Evolutionary conservation across 30 jellyfish, hydroid and myxozoan genomes (phyloP), one percentile per base, ranked within the genome.

Genomic region (Phacellophora camtschatica): DNA sequence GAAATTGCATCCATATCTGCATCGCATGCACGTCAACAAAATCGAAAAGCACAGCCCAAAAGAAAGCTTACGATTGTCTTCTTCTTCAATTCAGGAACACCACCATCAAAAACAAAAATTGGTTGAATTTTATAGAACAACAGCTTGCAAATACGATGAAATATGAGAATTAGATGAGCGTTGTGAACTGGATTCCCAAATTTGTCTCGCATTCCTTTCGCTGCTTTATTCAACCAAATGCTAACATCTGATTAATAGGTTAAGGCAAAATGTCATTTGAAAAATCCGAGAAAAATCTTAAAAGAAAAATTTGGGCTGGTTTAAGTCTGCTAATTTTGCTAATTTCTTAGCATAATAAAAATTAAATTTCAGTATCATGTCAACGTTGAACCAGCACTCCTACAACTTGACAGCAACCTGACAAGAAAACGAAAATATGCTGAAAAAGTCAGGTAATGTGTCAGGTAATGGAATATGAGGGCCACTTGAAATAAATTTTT

Each of bases 21-120:
- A 18, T 5, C n/a, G 19, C 23, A 7, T 8, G 19, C 69, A 54
- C 10, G 23, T 8, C 69, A 54, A 11, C 19, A 54, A 7, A 54
- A n/a, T 7, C 11, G 11, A 8, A 11, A 54, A 8, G 9, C 20
- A 58, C 20, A 16, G 5, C 24, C n/a, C 2, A 12, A 30, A 5
- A 49, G 15, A 5, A 56, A 28, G 54, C 94, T 68, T 31, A 90
- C 98, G 61, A 83, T 77, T 12, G 98, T 92, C 31, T 82, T 92
- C 72, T 92, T 85, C 76, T 92, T 92, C 37, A 92, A 76, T 36
- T 85, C 96, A 22, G 98, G 98, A 1, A 86, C 98, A 24, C 92
- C 95, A 36, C 98, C 98, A 92, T 92, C 98, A 84, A 92, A 92
- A 36, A 92, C 96, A 74, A 92, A 92, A 5, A 92, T 84, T 23